Evolutionary conservation across 1,140 invertebrate species (phyloP), one percentile per base, ranked within the genome.

Genomic region (Drosophila varians): DNA sequence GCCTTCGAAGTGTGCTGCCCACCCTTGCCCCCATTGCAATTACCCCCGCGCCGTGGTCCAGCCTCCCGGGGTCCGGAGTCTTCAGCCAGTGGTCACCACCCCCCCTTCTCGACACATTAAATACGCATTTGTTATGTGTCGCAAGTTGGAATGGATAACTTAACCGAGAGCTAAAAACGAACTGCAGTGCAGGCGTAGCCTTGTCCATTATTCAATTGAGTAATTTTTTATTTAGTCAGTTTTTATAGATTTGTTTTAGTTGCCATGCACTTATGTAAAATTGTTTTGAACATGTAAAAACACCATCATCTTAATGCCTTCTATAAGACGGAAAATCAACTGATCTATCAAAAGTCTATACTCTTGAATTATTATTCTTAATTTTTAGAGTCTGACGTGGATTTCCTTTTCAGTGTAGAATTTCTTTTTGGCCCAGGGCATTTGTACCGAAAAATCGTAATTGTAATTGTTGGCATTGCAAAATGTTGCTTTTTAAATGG

Each of bases 101-200:
- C 43, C 46, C 23, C 57, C 43, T 54, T 62, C 60, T 75, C 75
- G 71, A 83, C 80, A 84, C 80, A 80, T 84, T 86, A 84, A 84
- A 84, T 84, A 84, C 80, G 80, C 80, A 84, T 84, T 84, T 84
- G 80, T 84, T 78, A 84, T 75, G 57, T 86, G 80, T 86, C 74
- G 80, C 75, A 86, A 84, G 72, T 53, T 43, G 75, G 26, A 69
- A 60, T 55, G 38, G 21, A 61, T 57, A 49, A 52, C 73, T 68
- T 75, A 56, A 43, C 51, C 53, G 65, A 62, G 58, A 53, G 60
- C 43, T 49, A 54, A 52, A 54, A 43, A n/a, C 45, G 19, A 49
- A 34, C 14, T 43, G 12, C 23, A 49, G 55, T 36, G 70, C 62
- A 69, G 76, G 69, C 75, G 70, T 74, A 75, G 72, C 57, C 54